A percentile compares a stretch with the other conserved stretches of the same genome.
Evolutionary conservation across 2,113 vertebrate species (phyloP).

Genomic region (Nycticryphes semicollaris): DNA sequence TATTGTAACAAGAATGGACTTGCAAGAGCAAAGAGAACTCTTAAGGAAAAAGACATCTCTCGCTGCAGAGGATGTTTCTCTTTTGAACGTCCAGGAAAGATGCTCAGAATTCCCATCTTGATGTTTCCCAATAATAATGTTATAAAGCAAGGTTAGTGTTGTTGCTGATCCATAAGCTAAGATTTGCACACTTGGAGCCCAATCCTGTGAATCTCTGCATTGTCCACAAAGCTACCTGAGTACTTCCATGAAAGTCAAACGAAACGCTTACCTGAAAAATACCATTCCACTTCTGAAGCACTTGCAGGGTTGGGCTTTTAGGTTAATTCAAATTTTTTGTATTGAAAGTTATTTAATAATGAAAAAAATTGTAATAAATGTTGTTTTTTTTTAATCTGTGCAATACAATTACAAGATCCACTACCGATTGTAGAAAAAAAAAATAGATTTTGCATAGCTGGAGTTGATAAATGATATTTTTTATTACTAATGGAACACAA

Average conservation of each 20-base stretch:
- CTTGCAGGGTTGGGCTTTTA: conserved; percentile 50
- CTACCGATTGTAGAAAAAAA: conserved; percentile 25
- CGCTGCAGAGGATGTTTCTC: background rate
- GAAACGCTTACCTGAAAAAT: background rate
- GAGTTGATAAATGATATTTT: conserved; percentile 53
- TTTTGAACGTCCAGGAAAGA: background rate
- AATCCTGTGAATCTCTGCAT: background rate
- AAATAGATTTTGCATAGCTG: conserved; percentile 48
- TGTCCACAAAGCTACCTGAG: background rate
- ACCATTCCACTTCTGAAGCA: background rate
- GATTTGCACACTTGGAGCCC: conserved; percentile 59
- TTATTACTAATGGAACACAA: conserved; percentile 49
- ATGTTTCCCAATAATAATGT: conserved; percentile 28
- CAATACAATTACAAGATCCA: conserved; percentile 62
- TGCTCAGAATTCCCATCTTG: background rate
- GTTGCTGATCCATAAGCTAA: conserved; percentile 47
- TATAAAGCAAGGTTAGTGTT: conserved; percentile 13
- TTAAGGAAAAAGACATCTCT: background rate
- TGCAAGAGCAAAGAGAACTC: background rate
- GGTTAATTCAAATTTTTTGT: conserved; percentile 39
- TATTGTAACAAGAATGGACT: background rate
- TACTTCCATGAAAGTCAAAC: background rate
- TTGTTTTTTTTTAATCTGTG: conserved; percentile 49
- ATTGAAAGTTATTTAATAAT: conserved; percentile 62
- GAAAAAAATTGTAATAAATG: conserved; percentile 35